These are phyloP conservation scores for Macaca nemestrina DNA, from an alignment of 2,113 vertebrate genomes.

Conservation along the genomic window DNA sequence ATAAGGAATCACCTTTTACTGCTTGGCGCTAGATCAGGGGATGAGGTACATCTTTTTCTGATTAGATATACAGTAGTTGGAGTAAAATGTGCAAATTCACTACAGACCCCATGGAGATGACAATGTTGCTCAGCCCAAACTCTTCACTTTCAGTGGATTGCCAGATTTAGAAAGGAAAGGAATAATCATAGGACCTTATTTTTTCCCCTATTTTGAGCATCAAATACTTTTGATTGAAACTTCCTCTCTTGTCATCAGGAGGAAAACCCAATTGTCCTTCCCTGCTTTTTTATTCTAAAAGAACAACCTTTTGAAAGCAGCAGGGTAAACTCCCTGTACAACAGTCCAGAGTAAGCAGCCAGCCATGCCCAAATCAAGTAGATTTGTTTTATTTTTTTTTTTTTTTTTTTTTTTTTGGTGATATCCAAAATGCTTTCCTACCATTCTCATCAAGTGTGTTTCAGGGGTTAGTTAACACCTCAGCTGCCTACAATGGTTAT, in stretches of 20 bases:
- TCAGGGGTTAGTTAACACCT: neutral
- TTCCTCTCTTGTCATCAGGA: constrained; percentile 70
- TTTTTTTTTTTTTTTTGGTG: constrained; percentile 57
- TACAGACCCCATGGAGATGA: constrained; percentile 89
- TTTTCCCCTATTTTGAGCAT: constrained; percentile 65
- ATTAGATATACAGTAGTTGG: constrained; percentile 98
- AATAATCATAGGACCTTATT: constrained; percentile 41
- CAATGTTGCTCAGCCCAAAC: constrained; percentile 72
- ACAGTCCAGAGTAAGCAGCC: neutral
- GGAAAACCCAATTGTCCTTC: constrained; percentile 52
- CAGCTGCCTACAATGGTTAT: neutral
- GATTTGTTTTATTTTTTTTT: constrained; percentile 52
- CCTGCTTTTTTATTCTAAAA: constrained; percentile 70
- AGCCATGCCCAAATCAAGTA: constrained; percentile 60
- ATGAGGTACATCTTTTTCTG: constrained; percentile 96
- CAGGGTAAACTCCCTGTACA: constrained; percentile 23
- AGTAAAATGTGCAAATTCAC: constrained; percentile 93
- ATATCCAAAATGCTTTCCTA: constrained; percentile 15
- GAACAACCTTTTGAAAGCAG: constrained; percentile 71
- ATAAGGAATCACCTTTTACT: constrained; percentile 93
- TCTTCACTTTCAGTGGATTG: constrained; percentile 66
- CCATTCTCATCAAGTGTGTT: neutral
- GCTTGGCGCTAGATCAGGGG: constrained; percentile 87
- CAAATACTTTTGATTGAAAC: constrained; percentile 39
- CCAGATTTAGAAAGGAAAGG: constrained; percentile 66